Conservation (phyloP, 1,140 invertebrate genomes). For the Phymorhynchus buccinoides region DNA sequence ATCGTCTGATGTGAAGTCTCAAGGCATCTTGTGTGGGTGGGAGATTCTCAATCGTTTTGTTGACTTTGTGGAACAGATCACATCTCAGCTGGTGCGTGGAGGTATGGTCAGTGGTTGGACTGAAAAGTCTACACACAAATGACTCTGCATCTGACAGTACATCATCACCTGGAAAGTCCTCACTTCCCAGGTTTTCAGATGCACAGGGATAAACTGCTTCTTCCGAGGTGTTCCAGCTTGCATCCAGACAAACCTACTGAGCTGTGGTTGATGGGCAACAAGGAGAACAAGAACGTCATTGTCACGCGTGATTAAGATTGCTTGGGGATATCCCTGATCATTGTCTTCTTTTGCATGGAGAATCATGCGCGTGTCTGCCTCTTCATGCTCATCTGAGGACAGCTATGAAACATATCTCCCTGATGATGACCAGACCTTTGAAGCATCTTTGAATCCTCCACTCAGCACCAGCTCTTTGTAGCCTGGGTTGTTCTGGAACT, state of each 20-base stretch:
- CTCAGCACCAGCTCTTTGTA: not conserved
- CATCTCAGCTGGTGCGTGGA: not conserved
- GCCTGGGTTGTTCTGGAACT: not conserved
- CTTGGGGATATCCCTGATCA: not conserved
- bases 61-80: not conserved
- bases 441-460: not conserved
- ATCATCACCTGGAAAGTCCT: not conserved
- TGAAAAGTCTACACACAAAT: not conserved
- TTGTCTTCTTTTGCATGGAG: not conserved
- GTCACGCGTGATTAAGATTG: not conserved
- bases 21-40: not conserved
- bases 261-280: not conserved
- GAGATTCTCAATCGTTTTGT: not conserved
- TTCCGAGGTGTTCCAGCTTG: not conserved
- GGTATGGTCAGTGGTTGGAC: no score
- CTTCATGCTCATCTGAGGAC: not conserved
- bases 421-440: not conserved
- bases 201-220: not conserved
- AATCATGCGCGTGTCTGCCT: not conserved
- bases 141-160: not conserved
- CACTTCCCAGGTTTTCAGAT: not conserved
- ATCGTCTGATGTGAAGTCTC: slow-evolving; percentile 6
- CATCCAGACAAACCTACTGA: not conserved
- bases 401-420: not conserved
- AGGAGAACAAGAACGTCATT: not conserved